Evolutionary conservation across 2,888 invertebrate species (phyloP).

Genomic region (Dioctria rufipes): DNA sequence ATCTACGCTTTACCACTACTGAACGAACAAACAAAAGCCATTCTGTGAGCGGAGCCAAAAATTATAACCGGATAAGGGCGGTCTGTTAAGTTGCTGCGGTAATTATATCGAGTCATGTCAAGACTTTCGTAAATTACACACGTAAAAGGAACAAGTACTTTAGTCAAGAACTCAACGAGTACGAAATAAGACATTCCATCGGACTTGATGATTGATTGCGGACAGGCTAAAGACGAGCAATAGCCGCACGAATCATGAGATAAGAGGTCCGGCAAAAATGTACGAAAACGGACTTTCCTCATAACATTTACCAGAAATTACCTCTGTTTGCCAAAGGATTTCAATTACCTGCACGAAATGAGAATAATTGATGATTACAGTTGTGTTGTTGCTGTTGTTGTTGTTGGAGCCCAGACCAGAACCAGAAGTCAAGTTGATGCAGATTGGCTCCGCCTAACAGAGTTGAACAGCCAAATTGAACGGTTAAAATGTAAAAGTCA

Average conservation of each 20-base stretch:
- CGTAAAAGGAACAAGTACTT: not conserved
- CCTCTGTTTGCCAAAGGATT: slow-evolving; percentile 28
- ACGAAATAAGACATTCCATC: slow-evolving; percentile 22
- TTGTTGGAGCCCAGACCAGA: too few relatives aligned
- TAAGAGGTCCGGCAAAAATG: not conserved
- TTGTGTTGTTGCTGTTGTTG: too few relatives aligned
- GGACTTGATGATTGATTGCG: slow-evolving; percentile 32
- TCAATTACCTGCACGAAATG: slow-evolving; percentile 36
- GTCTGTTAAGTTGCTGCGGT: slow-evolving; percentile 24
- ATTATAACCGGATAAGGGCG: slow-evolving; percentile 47
- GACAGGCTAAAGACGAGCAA: not conserved
- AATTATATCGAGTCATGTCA: slow-evolving; percentile 45
- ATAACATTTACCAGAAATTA: slow-evolving; percentile 6
- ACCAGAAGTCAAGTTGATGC: too few relatives aligned
- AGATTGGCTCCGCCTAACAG: too few relatives aligned
- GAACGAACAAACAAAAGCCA: slow-evolving; percentile 14
- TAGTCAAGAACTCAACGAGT: slow-evolving; percentile 21
- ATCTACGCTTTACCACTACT: not conserved
- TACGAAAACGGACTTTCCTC: slow-evolving; percentile 2
- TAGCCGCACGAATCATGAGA: too few relatives aligned
- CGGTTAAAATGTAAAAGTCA: too few relatives aligned
- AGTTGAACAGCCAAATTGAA: too few relatives aligned
- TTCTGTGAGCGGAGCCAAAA: slow-evolving; percentile 12
- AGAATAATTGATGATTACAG: slow-evolving; percentile 41
- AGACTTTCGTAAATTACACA: slow-evolving; percentile 32